phyloP scores from a whole-genome alignment of 35 echinoderm and acorn worm genomes.

The Lytechinus variegatus region DNA sequence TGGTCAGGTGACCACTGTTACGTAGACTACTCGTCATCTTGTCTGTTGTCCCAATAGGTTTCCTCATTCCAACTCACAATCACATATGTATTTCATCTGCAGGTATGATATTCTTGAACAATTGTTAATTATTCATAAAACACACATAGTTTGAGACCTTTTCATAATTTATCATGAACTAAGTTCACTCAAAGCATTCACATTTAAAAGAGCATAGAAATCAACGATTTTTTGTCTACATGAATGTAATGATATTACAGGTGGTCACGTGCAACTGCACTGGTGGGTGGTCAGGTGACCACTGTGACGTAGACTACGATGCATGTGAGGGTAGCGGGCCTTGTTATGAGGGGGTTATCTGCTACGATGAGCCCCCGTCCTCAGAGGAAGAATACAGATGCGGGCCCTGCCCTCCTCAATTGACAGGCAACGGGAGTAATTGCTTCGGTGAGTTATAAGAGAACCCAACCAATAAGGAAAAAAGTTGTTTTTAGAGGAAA shows the following conservation, averaged over 20 bases:
- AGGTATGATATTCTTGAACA: no score
- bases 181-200: no score
- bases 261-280: constrained; percentile 75
- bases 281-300: constrained; percentile 54
- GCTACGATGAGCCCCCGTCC: constrained; percentile 54
- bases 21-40: constrained; percentile 24
- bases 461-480: no score
- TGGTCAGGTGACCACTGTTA: constrained; percentile 64
- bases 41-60: no score
- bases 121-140: no score
- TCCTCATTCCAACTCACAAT: no score
- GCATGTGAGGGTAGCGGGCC: constrained; percentile 57
- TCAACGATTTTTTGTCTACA: background rate
- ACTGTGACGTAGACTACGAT: constrained; percentile 66
- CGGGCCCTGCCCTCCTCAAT: constrained; percentile 57
- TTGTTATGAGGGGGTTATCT: constrained; percentile 66
- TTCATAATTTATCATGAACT: background rate
- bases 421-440: constrained; percentile 66
- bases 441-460: constrained; percentile 35
- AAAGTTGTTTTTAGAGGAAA: no score
- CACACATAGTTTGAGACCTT: no score
- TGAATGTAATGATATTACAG: constrained; percentile 16
- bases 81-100: background rate
- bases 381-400: constrained; percentile 52
- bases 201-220: background rate